Base-by-base conservation (phyloP, 2,113 vertebrate genomes). In the Pedionomus torquatus region DNA sequence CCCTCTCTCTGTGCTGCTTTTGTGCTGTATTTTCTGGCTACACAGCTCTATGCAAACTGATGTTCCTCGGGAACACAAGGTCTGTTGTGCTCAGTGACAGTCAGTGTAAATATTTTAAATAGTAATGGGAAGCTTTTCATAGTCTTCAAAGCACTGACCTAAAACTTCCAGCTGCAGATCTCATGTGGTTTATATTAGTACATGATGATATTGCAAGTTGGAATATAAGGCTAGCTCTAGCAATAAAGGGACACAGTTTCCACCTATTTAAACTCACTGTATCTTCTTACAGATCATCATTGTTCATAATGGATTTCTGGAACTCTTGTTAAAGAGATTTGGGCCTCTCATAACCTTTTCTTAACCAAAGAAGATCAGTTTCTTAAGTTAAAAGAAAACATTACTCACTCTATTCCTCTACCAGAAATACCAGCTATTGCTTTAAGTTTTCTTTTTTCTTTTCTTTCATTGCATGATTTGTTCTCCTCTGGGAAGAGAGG, bases 81-180 rank as follows among this genome's bases (percentile, higher is more conserved):
- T 31, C 63, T 77, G 80, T 48, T 92, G 81, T 81, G 43, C 94
- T 90, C 85, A 44, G 83, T 51, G 82, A 93, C 82, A 80, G 35
- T 46, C 70, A 37, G 69, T 90, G 90, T 60, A 93, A 96, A 95
- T 85, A 93, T 69, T 96, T 74, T 33, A 87, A 95, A 96, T 61
- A 65, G 49, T 15, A 91, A 95, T 21, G 57, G 93, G 91, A 96
- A 92, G 37, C 20, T 97, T 97, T 96, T 95, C 91, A 68, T 55
- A 72, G 85, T 75, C 96, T 93, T 97, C 96, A 96, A 97, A 97
- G 90, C n/a, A 76, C 46, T 60, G 82, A 83, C 49, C 77, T 93
- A 43, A 96, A 92, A 31, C 76, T 63, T 81, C 75, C 93, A 95
- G 95, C 86, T 85, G 78, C 60, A 63, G 31, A 65, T 91, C 82